Evolutionary conservation across 2,888 invertebrate species (phyloP).

Genomic region (Pheosia gnoma): DNA sequence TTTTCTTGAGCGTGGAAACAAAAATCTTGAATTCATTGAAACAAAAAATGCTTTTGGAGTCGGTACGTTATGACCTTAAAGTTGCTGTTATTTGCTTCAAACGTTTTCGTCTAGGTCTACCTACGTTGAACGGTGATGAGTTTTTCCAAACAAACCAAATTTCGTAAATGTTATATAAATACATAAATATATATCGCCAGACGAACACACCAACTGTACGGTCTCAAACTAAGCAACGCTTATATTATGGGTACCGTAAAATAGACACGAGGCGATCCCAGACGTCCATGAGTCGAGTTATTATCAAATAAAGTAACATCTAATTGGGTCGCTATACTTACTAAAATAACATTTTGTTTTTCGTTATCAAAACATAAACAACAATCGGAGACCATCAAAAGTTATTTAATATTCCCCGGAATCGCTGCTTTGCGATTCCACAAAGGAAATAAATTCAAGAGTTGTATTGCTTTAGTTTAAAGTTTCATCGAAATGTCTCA

Average conservation of each 20-base stretch:
- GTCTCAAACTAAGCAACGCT: too few relatives aligned
- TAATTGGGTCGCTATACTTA: not conserved
- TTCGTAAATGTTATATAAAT: too few relatives aligned
- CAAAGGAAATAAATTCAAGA: slow-evolving; percentile 26
- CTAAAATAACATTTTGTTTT: not conserved
- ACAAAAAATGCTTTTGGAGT: too few relatives aligned
- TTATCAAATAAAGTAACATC: too few relatives aligned
- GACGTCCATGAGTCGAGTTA: too few relatives aligned
- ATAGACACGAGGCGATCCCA: too few relatives aligned
- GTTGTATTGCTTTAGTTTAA: slow-evolving; percentile 52
- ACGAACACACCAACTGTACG: too few relatives aligned
- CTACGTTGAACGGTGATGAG: not conserved
- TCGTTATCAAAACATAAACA: slow-evolving; percentile 23
- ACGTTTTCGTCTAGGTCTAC: too few relatives aligned
- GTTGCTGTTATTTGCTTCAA: too few relatives aligned
- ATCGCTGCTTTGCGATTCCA: slow-evolving; percentile 51
- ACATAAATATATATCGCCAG: too few relatives aligned
- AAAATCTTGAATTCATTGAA: not conserved
- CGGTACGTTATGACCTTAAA: too few relatives aligned
- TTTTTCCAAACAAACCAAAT: not conserved
- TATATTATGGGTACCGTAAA: too few relatives aligned
- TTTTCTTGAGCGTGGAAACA: slow-evolving; percentile 7
- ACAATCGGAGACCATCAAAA: slow-evolving; percentile 50
- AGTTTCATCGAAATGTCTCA: slow-evolving; percentile 50
- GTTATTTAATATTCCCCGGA: slow-evolving; percentile 59